A percentile compares a stretch with the other conserved stretches of the same genome.
These are phyloP conservation scores for Ardeotis arabs DNA, from an alignment of 2,113 vertebrate species.

Conservation along the genomic window DNA sequence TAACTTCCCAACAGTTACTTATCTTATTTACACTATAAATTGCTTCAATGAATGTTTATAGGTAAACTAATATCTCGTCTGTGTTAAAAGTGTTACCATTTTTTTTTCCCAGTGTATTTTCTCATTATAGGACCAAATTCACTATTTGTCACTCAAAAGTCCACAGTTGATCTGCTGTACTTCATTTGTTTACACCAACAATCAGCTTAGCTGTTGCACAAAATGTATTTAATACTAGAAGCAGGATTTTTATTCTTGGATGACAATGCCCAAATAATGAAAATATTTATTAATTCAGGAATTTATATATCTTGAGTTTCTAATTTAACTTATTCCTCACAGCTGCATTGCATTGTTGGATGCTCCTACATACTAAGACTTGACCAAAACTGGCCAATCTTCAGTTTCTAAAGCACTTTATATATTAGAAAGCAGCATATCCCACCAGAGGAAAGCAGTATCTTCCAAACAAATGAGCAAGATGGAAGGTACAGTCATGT, in stretches of 20 bases:
- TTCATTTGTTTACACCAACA: not conserved
- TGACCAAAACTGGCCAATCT: not conserved
- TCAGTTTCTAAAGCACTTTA: not conserved
- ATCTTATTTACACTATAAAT: not conserved
- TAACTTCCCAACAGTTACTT: not conserved
- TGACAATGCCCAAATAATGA: not conserved
- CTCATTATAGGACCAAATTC: not conserved
- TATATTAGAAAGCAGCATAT: not conserved
- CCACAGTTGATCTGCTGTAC: not conserved
- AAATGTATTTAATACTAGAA: not conserved
- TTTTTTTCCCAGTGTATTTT: not conserved
- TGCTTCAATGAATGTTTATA: not conserved
- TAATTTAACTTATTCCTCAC: not conserved
- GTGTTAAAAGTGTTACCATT: not conserved
- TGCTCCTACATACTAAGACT: not conserved
- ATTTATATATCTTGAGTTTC: not conserved
- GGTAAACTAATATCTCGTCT: not conserved
- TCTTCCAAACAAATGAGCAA: not conserved
- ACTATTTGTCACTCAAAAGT: not conserved
- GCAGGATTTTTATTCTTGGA: not conserved
- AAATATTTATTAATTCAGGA: not conserved
- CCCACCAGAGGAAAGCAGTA: not conserved
- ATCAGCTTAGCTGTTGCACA: not conserved
- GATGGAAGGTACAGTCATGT: slow-evolving; percentile 28
- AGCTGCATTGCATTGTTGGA: not conserved